Evolutionary conservation across 2,113 vertebrate species (phyloP).

Genomic region (Heloderma charlesbogerti): DNA sequence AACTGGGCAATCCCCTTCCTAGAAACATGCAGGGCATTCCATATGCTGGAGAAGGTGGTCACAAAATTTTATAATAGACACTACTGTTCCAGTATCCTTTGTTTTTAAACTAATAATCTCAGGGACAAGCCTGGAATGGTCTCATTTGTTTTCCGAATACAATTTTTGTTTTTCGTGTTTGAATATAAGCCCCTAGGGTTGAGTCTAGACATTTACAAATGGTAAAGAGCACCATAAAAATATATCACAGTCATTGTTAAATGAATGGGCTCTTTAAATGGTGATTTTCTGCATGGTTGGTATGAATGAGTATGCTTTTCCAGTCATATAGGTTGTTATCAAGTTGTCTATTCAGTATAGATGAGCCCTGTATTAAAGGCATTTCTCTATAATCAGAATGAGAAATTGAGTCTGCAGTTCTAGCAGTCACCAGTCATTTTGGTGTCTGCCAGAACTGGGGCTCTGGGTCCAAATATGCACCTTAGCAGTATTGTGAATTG

Average conservation of each 20-base stretch:
- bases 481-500: neutral
- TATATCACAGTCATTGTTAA: neutral
- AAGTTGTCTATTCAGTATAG: neutral
- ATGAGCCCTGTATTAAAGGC: neutral
- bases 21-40: neutral
- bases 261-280: neutral
- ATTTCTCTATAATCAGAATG: neutral
- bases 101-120: neutral
- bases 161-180: neutral
- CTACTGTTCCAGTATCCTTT: neutral
- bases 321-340: neutral
- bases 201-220: neutral
- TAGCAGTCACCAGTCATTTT: neutral
- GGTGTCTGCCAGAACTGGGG: neutral
- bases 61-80: neutral
- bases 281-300: neutral
- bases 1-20: neutral
- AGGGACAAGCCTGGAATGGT: neutral
- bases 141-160: neutral
- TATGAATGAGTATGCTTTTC: constrained; percentile 19
- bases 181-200: neutral
- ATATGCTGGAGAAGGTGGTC: neutral
- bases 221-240: neutral
- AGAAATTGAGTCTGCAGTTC: neutral
- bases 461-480: neutral